phyloP scores from a whole-genome alignment of 1,140 invertebrate genomes.

The Copidosoma floridanum region DNA sequence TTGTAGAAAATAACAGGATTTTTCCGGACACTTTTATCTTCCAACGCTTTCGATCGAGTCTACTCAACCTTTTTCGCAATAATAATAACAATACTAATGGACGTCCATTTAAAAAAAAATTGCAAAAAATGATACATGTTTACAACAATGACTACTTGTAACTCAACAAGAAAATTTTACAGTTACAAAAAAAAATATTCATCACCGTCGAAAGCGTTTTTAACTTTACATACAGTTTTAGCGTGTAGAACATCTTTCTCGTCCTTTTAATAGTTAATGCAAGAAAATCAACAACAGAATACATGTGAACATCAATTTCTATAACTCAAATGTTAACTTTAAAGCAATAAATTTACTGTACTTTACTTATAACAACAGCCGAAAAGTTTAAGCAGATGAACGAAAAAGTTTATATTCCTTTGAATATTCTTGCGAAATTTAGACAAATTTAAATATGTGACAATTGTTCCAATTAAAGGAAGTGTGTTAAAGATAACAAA shows the following conservation, averaged over 20 bases:
- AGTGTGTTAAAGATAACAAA: too few species aligned
- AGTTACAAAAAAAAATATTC: neutral
- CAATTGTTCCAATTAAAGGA: too few species aligned
- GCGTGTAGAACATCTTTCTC: neutral
- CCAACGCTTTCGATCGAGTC: conserved; percentile 5
- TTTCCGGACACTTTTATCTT: neutral
- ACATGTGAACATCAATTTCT: too few species aligned
- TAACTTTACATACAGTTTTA: conserved; percentile 2
- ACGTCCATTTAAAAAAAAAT: neutral
- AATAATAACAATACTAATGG: neutral
- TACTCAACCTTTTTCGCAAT: neutral
- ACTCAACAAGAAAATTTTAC: conserved; percentile 10
- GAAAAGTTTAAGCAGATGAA: too few species aligned
- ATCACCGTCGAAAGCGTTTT: conserved; percentile 1
- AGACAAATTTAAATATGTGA: too few species aligned
- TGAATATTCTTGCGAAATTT: too few species aligned
- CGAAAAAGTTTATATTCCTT: too few species aligned
- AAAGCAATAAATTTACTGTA: too few species aligned
- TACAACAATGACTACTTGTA: too few species aligned
- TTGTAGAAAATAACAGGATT: neutral
- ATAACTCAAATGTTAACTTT: too few species aligned
- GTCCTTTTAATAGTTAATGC: conserved; percentile 2
- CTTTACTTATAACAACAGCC: too few species aligned
- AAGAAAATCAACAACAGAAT: neutral
- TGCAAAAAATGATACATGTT: too few species aligned